A percentile compares a stretch with the other conserved stretches of the same genome.
Conservation (phyloP, 2,113 vertebrate genomes). For the Cranoglanis bouderius region DNA sequence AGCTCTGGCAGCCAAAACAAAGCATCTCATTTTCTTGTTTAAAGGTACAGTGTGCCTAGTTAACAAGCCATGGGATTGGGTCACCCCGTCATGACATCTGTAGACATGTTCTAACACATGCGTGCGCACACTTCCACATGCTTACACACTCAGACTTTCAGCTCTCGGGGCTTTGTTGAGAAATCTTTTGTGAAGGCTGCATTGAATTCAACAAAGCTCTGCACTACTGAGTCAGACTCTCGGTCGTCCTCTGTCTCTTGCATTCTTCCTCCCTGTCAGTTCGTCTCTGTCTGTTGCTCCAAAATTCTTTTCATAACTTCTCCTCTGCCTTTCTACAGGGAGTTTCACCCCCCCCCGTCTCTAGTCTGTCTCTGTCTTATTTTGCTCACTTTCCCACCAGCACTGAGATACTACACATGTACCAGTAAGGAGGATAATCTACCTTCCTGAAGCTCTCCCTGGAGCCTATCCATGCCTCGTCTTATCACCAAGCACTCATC, state of each 20-base stretch:
- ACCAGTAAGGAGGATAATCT: conserved; percentile 71
- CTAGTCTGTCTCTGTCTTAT: conserved; percentile 24
- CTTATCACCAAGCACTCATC: conserved; percentile 54
- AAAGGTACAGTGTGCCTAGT: conserved; percentile 53
- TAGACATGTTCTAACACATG: conserved; percentile 34
- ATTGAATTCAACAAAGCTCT: conserved; percentile 69
- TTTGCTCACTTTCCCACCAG: conserved; percentile 40
- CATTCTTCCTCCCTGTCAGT: conserved; percentile 9
- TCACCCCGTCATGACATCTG: conserved; percentile 48
- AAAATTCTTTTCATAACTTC: conserved; percentile 14
- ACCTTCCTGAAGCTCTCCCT: conserved; percentile 73
- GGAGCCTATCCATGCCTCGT: conserved; percentile 54
- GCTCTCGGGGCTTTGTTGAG: conserved; percentile 70
- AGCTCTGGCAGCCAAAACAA: conserved; percentile 63
- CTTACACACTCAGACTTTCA: conserved; percentile 25
- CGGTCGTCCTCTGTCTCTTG: neutral
- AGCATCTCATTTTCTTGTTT: conserved; percentile 64
- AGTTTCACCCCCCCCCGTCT: neutral
- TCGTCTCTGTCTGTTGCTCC: neutral
- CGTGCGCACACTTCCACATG: neutral
- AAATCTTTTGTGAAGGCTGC: conserved; percentile 67
- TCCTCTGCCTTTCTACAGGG: conserved; percentile 12
- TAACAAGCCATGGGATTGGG: conserved; percentile 71
- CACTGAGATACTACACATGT: conserved; percentile 28
- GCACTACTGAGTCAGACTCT: conserved; percentile 59